Evolutionary conservation across 2,888 invertebrate species (phyloP).

Genomic region (Coelogynopora nodosa): DNA sequence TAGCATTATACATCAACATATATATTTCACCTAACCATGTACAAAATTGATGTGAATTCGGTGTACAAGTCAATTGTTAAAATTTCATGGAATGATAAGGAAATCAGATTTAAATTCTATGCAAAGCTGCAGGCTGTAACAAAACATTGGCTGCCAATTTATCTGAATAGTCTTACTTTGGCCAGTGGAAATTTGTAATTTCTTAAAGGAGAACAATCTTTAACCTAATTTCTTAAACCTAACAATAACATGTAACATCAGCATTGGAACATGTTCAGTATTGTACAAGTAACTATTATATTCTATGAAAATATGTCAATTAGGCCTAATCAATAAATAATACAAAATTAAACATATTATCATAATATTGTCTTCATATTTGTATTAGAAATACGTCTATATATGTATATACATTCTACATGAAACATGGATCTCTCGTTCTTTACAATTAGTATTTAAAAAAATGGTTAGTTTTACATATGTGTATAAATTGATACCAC

Average conservation of each 20-base stretch:
- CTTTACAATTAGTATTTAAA: not conserved
- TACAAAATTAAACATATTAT: slow-evolving; percentile 20
- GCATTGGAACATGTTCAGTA: slow-evolving; percentile 5
- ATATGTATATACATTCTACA: slow-evolving; percentile 1
- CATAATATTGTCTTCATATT: slow-evolving; percentile 29
- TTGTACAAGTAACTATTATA: slow-evolving; percentile 28
- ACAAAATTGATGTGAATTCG: not conserved
- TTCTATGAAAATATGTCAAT: slow-evolving; percentile 10
- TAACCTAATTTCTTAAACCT: not conserved
- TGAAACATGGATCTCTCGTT: slow-evolving; percentile 18
- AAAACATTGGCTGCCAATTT: slow-evolving; percentile 23
- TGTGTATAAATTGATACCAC: slow-evolving; percentile 14
- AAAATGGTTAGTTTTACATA: slow-evolving; percentile 22
- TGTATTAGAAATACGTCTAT: slow-evolving; percentile 11
- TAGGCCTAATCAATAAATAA: slow-evolving; percentile 9
- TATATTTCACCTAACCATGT: not conserved
- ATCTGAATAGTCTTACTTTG: slow-evolving; percentile 12
- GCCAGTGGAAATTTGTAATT: slow-evolving; percentile 23
- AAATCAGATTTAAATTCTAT: not conserved
- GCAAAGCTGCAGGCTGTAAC: slow-evolving; percentile 19
- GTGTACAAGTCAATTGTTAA: slow-evolving; percentile 22
- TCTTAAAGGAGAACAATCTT: slow-evolving; percentile 8
- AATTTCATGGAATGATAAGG: too few species aligned
- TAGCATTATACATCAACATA: not conserved
- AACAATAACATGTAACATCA: slow-evolving; percentile 10